A percentile compares a stretch with the other conserved stretches of the same genome.
These are phyloP conservation scores for Propithecus coquereli DNA, from an alignment of 2,113 vertebrate genomes.

Conservation along the genomic window DNA sequence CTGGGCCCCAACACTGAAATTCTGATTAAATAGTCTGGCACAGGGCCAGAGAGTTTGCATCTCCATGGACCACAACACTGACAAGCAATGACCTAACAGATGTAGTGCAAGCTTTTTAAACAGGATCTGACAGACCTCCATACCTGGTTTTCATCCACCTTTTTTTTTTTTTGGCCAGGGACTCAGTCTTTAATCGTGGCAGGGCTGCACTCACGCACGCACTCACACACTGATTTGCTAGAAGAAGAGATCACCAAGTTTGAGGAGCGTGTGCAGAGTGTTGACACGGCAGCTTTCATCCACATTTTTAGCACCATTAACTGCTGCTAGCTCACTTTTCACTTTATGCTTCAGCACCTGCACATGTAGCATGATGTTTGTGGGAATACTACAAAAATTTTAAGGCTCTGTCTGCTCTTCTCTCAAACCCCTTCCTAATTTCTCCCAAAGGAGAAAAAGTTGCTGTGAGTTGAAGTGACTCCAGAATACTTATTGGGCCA, in stretches of 20 bases:
- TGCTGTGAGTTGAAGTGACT: not conserved
- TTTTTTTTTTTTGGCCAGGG: no score
- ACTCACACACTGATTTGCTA: no score
- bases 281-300: no score
- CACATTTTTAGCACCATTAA: not conserved
- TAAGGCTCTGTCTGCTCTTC: not conserved
- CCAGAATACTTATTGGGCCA: not conserved
- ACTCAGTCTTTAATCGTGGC: no score
- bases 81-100: not conserved
- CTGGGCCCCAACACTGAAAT: not conserved
- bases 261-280: no score
- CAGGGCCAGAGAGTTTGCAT: not conserved
- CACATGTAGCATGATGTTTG: accelerated
- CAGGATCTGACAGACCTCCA: not conserved
- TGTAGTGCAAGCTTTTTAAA: not conserved
- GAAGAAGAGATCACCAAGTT: no score
- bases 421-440: not conserved
- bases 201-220: no score
- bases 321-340: no score
- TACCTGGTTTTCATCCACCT: not conserved
- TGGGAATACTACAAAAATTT: not conserved
- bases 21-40: not conserved
- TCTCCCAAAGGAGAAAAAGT: not conserved
- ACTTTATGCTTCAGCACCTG: not conserved
- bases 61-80: not conserved